Conservation (phyloP, 2,888 invertebrate species). For the Ichneumoninae sp. region DNA sequence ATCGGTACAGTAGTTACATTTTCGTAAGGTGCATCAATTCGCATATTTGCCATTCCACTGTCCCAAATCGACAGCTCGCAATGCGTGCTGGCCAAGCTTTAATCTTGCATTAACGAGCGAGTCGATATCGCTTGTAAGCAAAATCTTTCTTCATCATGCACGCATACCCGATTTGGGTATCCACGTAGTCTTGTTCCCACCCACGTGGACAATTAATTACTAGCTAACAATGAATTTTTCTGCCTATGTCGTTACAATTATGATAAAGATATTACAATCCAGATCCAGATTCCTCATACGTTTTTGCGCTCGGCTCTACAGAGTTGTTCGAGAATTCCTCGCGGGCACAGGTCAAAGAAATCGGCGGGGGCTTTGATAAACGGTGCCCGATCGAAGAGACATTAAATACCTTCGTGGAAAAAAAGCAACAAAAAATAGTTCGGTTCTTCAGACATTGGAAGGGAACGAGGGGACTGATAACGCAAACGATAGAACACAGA, state of each 20-base stretch:
- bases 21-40: neutral
- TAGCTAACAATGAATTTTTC: slow-evolving; percentile 74
- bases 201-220: slow-evolving; percentile 73
- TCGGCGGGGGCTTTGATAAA: slow-evolving; percentile 4
- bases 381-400: neutral
- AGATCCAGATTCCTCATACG: slow-evolving; percentile 66
- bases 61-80: neutral
- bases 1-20: neutral
- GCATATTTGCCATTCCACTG: neutral
- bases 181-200: slow-evolving; percentile 40
- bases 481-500: neutral
- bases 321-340: slow-evolving; percentile 12
- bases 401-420: neutral
- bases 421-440: neutral
- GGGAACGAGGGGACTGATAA: neutral
- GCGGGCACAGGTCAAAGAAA: slow-evolving; percentile 24
- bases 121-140: neutral
- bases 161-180: slow-evolving; percentile 37
- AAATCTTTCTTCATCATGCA: slow-evolving; percentile 17
- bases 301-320: slow-evolving; percentile 25
- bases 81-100: slow-evolving; percentile 12
- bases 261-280: slow-evolving; percentile 69
- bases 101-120: neutral
- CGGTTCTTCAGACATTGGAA: neutral
- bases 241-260: slow-evolving; percentile 67